A percentile compares a stretch with the other conserved stretches of the same genome.
Evolutionary conservation across 2,113 vertebrate species (phyloP).

Genomic region (Salvelinus fontinalis): DNA sequence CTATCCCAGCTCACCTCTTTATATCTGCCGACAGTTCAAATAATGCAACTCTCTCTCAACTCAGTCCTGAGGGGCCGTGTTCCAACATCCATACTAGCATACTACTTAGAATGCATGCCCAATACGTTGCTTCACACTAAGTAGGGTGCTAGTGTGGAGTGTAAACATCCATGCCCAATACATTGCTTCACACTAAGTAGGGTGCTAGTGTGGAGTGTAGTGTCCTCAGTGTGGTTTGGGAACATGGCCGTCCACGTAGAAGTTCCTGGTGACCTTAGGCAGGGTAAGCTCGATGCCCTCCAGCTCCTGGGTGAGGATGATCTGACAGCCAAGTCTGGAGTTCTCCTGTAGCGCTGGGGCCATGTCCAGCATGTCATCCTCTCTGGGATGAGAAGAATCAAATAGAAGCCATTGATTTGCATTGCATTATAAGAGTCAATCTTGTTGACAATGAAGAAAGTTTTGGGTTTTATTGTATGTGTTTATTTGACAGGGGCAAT

Average conservation of each 20-base stretch:
- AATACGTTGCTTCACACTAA: too few species aligned
- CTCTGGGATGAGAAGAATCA: slow-evolving; percentile 67
- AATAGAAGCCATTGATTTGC: not conserved
- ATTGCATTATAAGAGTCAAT: not conserved
- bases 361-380: slow-evolving; percentile 95
- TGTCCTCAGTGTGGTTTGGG: slow-evolving; percentile 85
- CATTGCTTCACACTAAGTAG: too few species aligned
- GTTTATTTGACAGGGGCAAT: too few species aligned
- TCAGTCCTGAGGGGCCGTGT: too few species aligned
- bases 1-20: slow-evolving; percentile 15
- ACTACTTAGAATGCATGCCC: too few species aligned
- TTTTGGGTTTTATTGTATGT: too few species aligned
- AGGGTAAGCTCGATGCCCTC: slow-evolving; percentile 84
- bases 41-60: not conserved
- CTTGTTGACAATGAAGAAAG: not conserved
- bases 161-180: too few species aligned
- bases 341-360: slow-evolving; percentile 88
- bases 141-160: too few species aligned
- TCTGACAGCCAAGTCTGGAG: slow-evolving; percentile 89
- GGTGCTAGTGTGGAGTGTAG: too few species aligned
- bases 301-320: slow-evolving; percentile 79
- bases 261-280: slow-evolving; percentile 89
- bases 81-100: too few species aligned
- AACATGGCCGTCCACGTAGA: slow-evolving; percentile 90
- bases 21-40: not conserved